phyloP scores from a whole-genome alignment of 2,797 vertebrate species.

The Nannoperca australis region DNA sequence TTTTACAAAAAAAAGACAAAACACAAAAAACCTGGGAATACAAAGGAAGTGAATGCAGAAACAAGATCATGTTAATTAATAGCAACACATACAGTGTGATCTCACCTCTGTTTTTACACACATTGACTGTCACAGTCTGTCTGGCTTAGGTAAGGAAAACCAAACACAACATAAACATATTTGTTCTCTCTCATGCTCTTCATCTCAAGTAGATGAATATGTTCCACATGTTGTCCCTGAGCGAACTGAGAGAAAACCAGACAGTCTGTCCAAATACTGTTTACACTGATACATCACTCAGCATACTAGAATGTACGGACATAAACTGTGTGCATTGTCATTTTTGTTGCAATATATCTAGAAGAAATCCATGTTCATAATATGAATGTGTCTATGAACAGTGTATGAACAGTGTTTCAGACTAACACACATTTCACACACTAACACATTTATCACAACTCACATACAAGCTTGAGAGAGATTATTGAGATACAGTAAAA shows the following conservation, averaged over 20 bases:
- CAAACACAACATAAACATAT: constrained; percentile 15
- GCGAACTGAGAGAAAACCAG: constrained; percentile 59
- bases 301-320: constrained; percentile 52
- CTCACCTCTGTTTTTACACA: constrained; percentile 44
- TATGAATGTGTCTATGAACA: constrained; percentile 21
- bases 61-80: constrained; percentile 52
- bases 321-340: constrained; percentile 18
- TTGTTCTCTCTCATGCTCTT: constrained; percentile 12
- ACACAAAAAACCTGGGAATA: constrained; percentile 31
- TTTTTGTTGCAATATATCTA: constrained; percentile 34
- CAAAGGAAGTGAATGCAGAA: constrained; percentile 41
- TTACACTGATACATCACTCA: constrained; percentile 36
- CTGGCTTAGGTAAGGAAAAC: constrained; percentile 41
- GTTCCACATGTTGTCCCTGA: constrained; percentile 75
- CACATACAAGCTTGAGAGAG: constrained; percentile 37
- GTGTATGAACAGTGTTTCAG: constrained; percentile 63
- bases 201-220: constrained; percentile 28
- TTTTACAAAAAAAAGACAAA: background rate
- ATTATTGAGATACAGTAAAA: constrained; percentile 42
- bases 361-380: constrained; percentile 36
- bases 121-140: constrained; percentile 56
- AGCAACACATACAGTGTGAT: constrained; percentile 37
- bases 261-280: constrained; percentile 40
- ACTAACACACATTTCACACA: constrained; percentile 51
- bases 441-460: constrained; percentile 54